Conservation (phyloP, 2,888 invertebrate species). For the Lepidochitona cinerea region DNA sequence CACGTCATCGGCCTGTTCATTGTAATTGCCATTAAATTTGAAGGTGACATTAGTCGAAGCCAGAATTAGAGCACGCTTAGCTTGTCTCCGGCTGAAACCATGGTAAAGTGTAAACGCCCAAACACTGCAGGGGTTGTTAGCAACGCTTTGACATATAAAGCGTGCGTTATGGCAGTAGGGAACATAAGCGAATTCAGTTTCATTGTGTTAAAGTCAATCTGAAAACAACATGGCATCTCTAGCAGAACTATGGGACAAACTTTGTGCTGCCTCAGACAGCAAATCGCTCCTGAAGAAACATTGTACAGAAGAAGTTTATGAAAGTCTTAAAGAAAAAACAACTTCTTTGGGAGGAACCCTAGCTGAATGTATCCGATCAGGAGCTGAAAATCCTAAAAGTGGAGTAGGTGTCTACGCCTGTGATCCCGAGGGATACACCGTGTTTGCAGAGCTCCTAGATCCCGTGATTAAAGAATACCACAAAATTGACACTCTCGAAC, state of each 20-base stretch:
- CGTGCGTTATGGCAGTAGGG: too few species aligned
- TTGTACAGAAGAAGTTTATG: conserved; percentile 43
- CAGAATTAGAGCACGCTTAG: too few species aligned
- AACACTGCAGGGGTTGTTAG: too few species aligned
- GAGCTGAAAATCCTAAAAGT: conserved; percentile 95
- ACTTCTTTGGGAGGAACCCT: conserved; percentile 51
- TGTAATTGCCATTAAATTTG: too few species aligned
- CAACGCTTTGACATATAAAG: too few species aligned
- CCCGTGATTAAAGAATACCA: conserved; percentile 72
- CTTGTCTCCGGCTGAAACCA: too few species aligned
- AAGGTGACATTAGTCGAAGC: too few species aligned
- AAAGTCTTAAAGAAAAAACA: conserved; percentile 43
- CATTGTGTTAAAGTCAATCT: too few species aligned
- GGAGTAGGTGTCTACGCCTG: conserved; percentile 73
- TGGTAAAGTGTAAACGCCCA: too few species aligned
- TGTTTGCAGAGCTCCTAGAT: conserved; percentile 52
- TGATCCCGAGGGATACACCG: conserved; percentile 55
- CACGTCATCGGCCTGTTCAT: too few species aligned
- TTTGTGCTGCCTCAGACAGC: conserved; percentile 36
- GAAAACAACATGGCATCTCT: conserved; percentile 9
- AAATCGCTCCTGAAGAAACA: conserved; percentile 36
- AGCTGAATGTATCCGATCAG: conserved; percentile 76
- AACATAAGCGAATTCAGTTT: too few species aligned
- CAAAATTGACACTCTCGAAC: conserved; percentile 70
- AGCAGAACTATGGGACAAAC: conserved; percentile 36